These are phyloP conservation scores for Lacerta agilis DNA, from an alignment of 2,797 vertebrate genomes.

Conservation along the genomic window DNA sequence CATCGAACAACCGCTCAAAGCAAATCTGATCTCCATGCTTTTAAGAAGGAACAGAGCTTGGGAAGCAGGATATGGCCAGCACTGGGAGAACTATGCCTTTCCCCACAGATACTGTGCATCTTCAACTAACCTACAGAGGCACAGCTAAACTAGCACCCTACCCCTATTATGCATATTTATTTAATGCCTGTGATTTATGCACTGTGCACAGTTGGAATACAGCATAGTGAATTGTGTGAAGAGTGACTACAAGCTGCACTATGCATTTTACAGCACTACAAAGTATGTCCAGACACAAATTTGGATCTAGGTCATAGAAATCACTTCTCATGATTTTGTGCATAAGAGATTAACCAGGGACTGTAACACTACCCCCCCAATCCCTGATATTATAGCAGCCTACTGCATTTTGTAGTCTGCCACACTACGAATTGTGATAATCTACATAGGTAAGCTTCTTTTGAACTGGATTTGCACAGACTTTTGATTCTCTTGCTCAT, in stretches of 20 bases:
- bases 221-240: not conserved
- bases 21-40: not conserved
- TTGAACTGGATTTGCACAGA: not conserved
- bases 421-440: not conserved
- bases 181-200: not conserved
- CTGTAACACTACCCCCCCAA: not conserved
- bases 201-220: not conserved
- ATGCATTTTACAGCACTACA: not conserved
- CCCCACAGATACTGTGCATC: not conserved
- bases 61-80: not conserved
- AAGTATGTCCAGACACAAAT: not conserved
- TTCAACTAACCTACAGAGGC: not conserved
- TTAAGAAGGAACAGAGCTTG: conserved; percentile 4
- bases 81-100: not conserved
- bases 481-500: not conserved
- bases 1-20: not conserved
- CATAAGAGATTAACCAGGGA: not conserved
- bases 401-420: not conserved
- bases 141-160: not conserved
- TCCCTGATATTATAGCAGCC: not conserved
- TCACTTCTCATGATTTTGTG: not conserved
- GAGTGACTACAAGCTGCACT: not conserved
- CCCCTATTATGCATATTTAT: not conserved
- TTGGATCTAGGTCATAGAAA: not conserved
- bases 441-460: not conserved